phyloP scores from a whole-genome alignment of 2,797 vertebrate genomes.

The Xyrichtys novacula region DNA sequence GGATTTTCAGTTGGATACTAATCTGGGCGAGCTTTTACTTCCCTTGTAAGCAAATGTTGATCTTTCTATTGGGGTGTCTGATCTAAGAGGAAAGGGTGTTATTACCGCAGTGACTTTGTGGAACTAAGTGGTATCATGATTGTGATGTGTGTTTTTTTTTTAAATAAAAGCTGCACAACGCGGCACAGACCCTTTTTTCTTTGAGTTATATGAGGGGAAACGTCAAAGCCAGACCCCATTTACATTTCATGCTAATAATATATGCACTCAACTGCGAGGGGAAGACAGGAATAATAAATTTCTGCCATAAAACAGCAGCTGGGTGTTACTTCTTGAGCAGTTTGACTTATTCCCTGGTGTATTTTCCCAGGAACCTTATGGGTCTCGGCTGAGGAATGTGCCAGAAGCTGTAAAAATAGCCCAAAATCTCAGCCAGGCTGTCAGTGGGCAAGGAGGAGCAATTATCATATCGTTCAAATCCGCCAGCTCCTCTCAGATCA shows the following conservation, averaged over 20 bases:
- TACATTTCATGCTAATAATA: conserved; percentile 38
- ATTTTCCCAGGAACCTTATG: conserved; percentile 18
- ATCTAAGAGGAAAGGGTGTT: conserved; percentile 33
- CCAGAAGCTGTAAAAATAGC: conserved; percentile 36
- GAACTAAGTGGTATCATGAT: conserved; percentile 39
- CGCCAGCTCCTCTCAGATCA: conserved; percentile 64
- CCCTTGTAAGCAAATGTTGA: conserved; percentile 67
- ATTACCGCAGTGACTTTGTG: conserved; percentile 27
- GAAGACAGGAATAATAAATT: conserved; percentile 21
- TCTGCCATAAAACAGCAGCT: conserved; percentile 23
- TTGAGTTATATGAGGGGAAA: conserved; percentile 2
- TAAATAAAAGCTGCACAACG: conserved; percentile 11
- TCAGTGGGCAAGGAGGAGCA: conserved; percentile 40
- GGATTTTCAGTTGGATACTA: conserved; percentile 62
- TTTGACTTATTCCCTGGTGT: conserved; percentile 43
- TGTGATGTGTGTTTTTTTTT: conserved; percentile 17
- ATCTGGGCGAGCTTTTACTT: conserved; percentile 53
- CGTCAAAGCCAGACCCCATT: conserved; percentile 9
- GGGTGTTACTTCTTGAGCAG: conserved; percentile 24
- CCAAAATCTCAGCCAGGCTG: conserved; percentile 4
- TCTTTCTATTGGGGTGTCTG: conserved; percentile 48
- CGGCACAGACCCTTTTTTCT: conserved; percentile 8
- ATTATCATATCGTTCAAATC: conserved; percentile 74
- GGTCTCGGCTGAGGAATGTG: conserved; percentile 17
- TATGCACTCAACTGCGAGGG: conserved; percentile 7